Base-by-base conservation (phyloP, 1,140 invertebrate genomes). In the Goniozus legneri region DNA sequence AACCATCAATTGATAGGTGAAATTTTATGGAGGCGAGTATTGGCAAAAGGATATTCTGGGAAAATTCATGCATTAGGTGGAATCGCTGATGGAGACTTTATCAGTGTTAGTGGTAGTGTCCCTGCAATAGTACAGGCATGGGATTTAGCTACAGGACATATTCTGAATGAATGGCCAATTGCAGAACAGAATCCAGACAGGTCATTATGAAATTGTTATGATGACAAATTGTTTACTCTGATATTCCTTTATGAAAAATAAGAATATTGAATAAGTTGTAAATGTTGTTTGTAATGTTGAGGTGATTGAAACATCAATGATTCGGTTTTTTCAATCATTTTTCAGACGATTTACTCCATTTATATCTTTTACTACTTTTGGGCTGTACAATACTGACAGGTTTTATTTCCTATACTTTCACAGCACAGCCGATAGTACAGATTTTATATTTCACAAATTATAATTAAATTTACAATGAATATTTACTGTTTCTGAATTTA, bases 11-110 rank as follows among this genome's bases (percentile, higher is more conserved):
- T 50, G 47, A 37, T 52, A 86, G 85, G 87, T 43, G 82, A 89
- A 62, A 82, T 92, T 56, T 67, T 88, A 57, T 94, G 91, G 88
- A 79, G 91, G 43, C 84, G 90, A 73, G 77, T 92, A 20, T 77
- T 92, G 33, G 89, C 92, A 65, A 73, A 75, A 52, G 79, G 77
- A 53, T 65, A 58, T 44, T 56, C 60, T 7, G 72, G 72, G 13
- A 64, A 43, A 27, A 73, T 76, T 37, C 59, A 61, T 53, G 74
- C 80, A 18, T 64, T 81, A 22, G 76, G 80, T 37, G 79, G 83
- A 53, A 68, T 85, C 52, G 69, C 77, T 34, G 76, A 86, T 53
- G 71, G 75, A 57, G 84, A 87, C 56, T 77, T 88, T 38, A 75
- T 90, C 14, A 86, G 87, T 0, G 80, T 93, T 1, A 84, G 82